Evolutionary conservation across 2,888 invertebrate genomes (phyloP), one percentile per base, ranked within the genome.

Genomic region (Chaitophorus viminalis): DNA sequence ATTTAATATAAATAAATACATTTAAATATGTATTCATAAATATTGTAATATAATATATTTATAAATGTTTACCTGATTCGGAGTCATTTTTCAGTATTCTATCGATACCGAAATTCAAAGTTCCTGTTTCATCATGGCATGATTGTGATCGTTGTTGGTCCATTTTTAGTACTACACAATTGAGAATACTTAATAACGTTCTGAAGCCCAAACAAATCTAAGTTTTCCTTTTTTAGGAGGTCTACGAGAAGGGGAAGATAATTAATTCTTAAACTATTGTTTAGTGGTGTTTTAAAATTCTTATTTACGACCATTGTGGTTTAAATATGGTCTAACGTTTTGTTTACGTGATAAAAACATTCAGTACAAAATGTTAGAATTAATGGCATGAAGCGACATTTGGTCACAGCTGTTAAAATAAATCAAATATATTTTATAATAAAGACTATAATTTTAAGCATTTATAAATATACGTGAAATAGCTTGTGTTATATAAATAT

Each of bases 101-200:
- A 25, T 87, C 86, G 25, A 87, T 87, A 31, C 86, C 74, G 4
- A 87, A 87, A 33, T 72, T 87, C 25, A 87, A 70, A 60, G 60
- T 17, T 3, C 60, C 60, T 21, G 79, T n/a, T 8, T 33, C 29
- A 31, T 0, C 72, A 25, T 29, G 25, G 52, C 65, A 76, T 25
- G 39, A 52, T 52, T 85, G 65, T 52, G 85, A n/a, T 36, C 39
- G 78, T 25, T 0, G 74, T 17, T 31, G 29, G 33, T 87, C 72
- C 86, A 87, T 87, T 79, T 78, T 87, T n/a, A 29, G 60, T 54
- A 87, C 86, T 79, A n/a, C n/a, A n/a, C n/a, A n/a, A n/a, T n/a
- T n/a, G n/a, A n/a, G 79, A 83, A 60, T 83, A 60, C 75, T 29
- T 39, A 83, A 60, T 39, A 39, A 75, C 11, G 11, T 46, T 2